Percentiles rank a stretch among this genome's conserved stretches.
Evolutionary conservation across 2,113 vertebrate species (phyloP).

Genomic region (Myotis lucifugus): DNA sequence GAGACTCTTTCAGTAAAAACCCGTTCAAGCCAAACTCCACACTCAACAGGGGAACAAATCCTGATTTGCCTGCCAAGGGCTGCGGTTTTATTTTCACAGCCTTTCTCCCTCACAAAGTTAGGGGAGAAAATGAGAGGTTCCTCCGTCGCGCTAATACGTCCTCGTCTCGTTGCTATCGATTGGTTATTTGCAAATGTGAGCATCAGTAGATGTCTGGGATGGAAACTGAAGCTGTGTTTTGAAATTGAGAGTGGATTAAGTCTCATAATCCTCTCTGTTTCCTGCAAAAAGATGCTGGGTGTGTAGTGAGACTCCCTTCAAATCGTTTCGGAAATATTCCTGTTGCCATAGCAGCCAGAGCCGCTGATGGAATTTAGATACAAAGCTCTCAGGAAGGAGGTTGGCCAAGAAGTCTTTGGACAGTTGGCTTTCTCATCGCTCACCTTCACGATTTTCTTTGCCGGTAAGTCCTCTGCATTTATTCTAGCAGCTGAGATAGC

Average conservation of each 20-base stretch:
- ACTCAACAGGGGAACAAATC: conserved; percentile 79
- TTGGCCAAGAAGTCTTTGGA: conserved; percentile 78
- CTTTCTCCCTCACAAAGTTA: conserved; percentile 22
- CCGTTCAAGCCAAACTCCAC: conserved; percentile 58
- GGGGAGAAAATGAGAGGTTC: not conserved
- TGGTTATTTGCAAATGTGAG: conserved; percentile 64
- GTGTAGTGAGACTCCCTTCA: conserved; percentile 75
- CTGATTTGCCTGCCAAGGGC: conserved; percentile 48
- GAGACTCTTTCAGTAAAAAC: conserved; percentile 67
- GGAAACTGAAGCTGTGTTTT: conserved; percentile 47
- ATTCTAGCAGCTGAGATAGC: not conserved
- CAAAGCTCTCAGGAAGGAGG: conserved; percentile 75
- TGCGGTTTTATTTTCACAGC: conserved; percentile 4
- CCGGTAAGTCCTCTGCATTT: not conserved
- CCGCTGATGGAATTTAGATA: conserved; percentile 83
- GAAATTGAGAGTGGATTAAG: conserved; percentile 62
- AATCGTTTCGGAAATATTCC: conserved; percentile 84
- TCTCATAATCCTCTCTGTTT: conserved; percentile 62
- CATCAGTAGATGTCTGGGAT: conserved; percentile 40
- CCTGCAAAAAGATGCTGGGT: conserved; percentile 69
- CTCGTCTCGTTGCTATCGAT: not conserved
- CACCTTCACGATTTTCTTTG: conserved; percentile 17
- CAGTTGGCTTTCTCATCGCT: conserved; percentile 72
- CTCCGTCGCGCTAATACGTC: not conserved
- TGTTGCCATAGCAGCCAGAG: conserved; percentile 84